These are phyloP conservation scores for Drosophila mettleri DNA, from an alignment of 2,888 invertebrate genomes.

Conservation along the genomic window DNA sequence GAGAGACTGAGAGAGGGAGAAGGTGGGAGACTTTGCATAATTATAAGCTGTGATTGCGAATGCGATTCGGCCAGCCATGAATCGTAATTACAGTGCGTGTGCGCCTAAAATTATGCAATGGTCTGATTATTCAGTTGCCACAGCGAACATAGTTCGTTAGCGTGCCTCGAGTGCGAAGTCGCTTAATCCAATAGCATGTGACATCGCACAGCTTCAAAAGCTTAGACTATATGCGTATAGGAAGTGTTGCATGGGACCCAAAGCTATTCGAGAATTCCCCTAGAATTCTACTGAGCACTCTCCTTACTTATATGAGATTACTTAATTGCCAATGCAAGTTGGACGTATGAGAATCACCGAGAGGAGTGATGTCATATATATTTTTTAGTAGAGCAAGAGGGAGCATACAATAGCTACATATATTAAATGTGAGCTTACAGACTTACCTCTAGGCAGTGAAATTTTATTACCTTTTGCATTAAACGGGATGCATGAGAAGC, in stretches of 20 bases:
- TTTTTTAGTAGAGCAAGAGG: no score
- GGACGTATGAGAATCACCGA: no score
- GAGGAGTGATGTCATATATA: no score
- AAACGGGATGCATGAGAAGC: neutral
- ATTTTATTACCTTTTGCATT: no score
- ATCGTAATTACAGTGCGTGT: slow-evolving; percentile 68
- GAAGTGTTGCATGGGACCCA: no score
- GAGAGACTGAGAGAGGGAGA: neutral
- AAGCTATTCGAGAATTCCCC: no score
- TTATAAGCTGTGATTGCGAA: slow-evolving; percentile 75
- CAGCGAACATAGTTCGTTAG: slow-evolving; percentile 14
- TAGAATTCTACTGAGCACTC: no score
- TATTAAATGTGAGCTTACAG: no score
- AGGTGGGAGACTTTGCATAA: slow-evolving; percentile 66
- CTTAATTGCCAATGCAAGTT: neutral
- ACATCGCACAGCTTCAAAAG: neutral
- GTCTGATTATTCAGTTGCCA: slow-evolving; percentile 67
- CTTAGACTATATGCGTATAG: neutral
- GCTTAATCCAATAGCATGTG: neutral
- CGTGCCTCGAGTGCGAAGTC: neutral
- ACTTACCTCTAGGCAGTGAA: no score
- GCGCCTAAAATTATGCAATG: slow-evolving; percentile 74
- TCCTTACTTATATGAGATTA: no score
- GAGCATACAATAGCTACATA: no score
- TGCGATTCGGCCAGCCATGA: slow-evolving; percentile 63